Conservation (phyloP, 2,888 invertebrate genomes). For the Odontomyia ornata region DNA sequence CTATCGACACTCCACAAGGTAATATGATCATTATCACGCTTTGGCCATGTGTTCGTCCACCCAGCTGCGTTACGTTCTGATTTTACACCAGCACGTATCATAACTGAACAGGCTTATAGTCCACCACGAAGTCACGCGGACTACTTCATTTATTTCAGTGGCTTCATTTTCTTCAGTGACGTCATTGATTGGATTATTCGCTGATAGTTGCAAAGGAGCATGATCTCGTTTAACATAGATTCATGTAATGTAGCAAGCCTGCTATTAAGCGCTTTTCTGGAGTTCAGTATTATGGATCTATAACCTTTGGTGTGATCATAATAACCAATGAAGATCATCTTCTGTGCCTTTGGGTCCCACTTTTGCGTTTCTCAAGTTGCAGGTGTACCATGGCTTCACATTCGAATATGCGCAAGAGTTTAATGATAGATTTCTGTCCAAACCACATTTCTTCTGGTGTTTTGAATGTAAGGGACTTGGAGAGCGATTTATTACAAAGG, state of each 20-base stretch:
- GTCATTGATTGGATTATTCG: not conserved
- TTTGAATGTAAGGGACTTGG: constrained; percentile 21
- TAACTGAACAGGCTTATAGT: no score
- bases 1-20: no score
- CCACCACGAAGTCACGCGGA: no score
- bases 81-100: no score
- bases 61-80: no score
- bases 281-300: constrained; percentile 10
- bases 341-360: constrained; percentile 51
- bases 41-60: no score
- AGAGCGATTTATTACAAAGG: constrained; percentile 49
- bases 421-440: constrained; percentile 43
- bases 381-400: constrained; percentile 48
- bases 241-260: constrained; percentile 25
- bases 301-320: constrained; percentile 46
- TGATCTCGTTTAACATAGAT: not conserved
- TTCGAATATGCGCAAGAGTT: constrained; percentile 48
- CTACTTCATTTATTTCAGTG: no score
- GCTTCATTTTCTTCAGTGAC: no score
- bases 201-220: not conserved
- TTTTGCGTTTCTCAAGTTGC: constrained; percentile 49
- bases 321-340: constrained; percentile 40
- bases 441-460: constrained; percentile 50
- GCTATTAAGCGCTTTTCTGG: not conserved
- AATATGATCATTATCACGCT: no score